Base-by-base conservation (phyloP, 2,888 invertebrate genomes). In the Caenorhabditis angaria region DNA sequence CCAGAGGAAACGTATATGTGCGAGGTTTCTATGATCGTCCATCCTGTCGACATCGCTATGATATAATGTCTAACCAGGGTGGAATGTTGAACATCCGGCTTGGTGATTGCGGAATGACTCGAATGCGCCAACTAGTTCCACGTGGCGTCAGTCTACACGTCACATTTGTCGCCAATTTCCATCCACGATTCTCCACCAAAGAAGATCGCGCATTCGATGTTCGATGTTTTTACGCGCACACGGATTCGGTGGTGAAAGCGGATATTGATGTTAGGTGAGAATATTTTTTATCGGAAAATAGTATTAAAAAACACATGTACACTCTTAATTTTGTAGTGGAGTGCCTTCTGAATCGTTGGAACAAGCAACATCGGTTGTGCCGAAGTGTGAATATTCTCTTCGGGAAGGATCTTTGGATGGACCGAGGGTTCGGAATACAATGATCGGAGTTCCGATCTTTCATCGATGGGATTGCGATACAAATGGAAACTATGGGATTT, bases 61-160 rank as follows among this genome's bases (percentile, higher is more conserved):
- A 75, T 61, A 65, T 68, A 56, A 84, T 82, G 61, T 73, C 81
- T 58, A 50, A 53, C 47, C 59, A 77, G 56, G 75, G 66, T 35
- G 24, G 85, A 80, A 4, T 65, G 74, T 4, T 85, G 54, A 64
- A 81, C 1, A 78, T 87, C 28, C 65, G 78, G 28, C 65, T 86
- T 12, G 84, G 83, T 32, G 80, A 82, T 24, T 87, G 87, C 67
- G 87, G 85, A 14, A 87, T 87, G 86, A 70, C 70, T 35, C 60
- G 82, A 27, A 77, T 79, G 14, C 68, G 85, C 51, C 78, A 82
- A 76, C 77, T 82, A 25, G 66, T 74, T 48, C 84, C 83, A 14
- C 70, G 62, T 24, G 84, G 83, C 41, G 76, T 85, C 74, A 83
- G 78, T 67, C 82, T 80, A 65, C 72, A 78, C 24, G 56, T 84